These are phyloP conservation scores for Mormyrops attenuatus DNA, from an alignment of 2,797 vertebrate species.

Conservation along the genomic window DNA sequence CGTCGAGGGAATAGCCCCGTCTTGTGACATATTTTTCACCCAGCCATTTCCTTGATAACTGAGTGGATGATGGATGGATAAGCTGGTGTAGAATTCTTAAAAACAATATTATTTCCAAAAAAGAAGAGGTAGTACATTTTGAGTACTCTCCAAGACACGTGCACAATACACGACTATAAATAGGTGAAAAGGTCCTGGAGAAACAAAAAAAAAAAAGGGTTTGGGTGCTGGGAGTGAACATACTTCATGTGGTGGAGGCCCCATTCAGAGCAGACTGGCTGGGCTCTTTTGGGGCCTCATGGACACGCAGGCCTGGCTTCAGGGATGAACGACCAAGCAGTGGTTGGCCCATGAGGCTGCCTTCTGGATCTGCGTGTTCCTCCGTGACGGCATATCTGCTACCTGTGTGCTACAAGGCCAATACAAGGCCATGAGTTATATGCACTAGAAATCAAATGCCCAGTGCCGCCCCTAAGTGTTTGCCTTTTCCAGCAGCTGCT, in stretches of 20 bases:
- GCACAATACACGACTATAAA: not conserved
- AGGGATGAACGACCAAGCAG: conserved; percentile 36
- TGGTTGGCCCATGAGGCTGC: conserved; percentile 44
- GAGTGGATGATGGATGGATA: not conserved
- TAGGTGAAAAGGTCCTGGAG: not conserved
- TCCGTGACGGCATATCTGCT: conserved; percentile 53
- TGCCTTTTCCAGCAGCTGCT: not conserved
- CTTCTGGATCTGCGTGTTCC: conserved; percentile 35
- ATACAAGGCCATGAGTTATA: conserved; percentile 34
- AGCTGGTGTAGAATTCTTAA: not conserved
- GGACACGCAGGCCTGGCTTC: conserved; percentile 48
- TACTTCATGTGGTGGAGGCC: conserved; percentile 62
- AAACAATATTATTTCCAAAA: not conserved
- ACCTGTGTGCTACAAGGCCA: conserved; percentile 34
- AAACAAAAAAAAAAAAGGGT: not conserved
- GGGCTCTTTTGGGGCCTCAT: conserved; percentile 64
- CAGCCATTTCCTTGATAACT: not conserved
- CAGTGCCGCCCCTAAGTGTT: not conserved
- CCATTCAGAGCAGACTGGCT: conserved; percentile 63
- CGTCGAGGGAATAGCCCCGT: not conserved
- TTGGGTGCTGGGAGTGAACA: not conserved
- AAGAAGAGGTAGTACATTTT: not conserved
- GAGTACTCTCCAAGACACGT: not conserved
- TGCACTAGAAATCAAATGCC: not conserved
- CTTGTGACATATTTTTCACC: not conserved